phyloP scores from a whole-genome alignment of 2,797 vertebrate genomes.

The Lithobates sylvaticus region DNA sequence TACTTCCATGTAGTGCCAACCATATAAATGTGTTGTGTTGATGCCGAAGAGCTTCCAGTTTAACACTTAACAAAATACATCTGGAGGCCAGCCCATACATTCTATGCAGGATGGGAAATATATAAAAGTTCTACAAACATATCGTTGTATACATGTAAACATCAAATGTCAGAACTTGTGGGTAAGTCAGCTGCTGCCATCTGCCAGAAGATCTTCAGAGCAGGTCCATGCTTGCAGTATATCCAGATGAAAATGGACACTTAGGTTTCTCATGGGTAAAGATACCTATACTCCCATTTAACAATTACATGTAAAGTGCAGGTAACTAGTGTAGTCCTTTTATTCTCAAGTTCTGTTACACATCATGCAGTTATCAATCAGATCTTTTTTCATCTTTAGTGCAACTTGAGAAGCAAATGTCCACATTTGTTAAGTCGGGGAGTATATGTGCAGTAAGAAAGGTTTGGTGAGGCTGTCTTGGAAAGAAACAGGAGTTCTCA shows the following conservation, averaged over 20 bases:
- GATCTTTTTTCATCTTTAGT: background rate
- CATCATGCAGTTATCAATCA: background rate
- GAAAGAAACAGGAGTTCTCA: background rate
- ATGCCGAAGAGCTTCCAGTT: background rate
- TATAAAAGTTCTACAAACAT: constrained; percentile 36
- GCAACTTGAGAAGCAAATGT: background rate
- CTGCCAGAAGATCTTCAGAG: background rate
- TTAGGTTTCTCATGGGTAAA: background rate
- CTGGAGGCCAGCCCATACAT: background rate
- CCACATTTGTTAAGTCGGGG: background rate
- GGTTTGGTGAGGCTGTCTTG: background rate
- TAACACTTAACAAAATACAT: background rate
- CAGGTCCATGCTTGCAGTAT: background rate
- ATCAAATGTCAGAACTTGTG: background rate
- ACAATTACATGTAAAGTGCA: background rate
- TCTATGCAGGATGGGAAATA: constrained; percentile 5
- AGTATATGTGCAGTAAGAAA: background rate
- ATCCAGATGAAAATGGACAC: background rate
- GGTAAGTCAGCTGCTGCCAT: background rate
- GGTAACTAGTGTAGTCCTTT: background rate
- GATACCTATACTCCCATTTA: background rate
- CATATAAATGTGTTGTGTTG: too few relatives aligned
- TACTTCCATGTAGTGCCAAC: too few relatives aligned
- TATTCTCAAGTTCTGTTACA: constrained; percentile 1
- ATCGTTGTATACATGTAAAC: constrained; percentile 45